Evolutionary conservation across 2,797 vertebrate genomes (phyloP).

Genomic region (Tokudaia tokunoshimensis): DNA sequence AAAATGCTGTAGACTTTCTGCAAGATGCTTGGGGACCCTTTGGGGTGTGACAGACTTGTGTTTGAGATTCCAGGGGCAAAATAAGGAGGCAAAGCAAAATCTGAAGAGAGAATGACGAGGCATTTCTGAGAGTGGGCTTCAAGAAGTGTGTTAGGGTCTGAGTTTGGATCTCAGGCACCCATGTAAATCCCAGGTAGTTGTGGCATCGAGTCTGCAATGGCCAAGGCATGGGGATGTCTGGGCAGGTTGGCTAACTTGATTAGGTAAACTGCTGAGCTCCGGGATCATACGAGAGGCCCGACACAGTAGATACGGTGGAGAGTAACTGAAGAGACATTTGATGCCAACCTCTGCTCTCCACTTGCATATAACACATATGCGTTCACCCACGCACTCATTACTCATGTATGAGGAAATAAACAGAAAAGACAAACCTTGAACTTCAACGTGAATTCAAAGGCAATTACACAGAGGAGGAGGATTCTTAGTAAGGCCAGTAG

Average conservation of each 20-base stretch:
- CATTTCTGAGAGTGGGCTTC: neutral
- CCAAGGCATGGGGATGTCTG: no score
- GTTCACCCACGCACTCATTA: no score
- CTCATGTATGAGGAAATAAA: neutral
- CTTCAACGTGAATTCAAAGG: neutral
- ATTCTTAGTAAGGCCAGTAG: neutral
- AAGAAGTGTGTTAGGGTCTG: neutral
- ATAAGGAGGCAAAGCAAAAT: neutral
- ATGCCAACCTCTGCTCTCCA: neutral
- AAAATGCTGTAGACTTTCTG: neutral
- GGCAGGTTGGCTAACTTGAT: neutral
- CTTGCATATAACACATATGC: no score
- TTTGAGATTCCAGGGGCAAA: neutral
- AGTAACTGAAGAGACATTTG: neutral
- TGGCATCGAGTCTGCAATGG: neutral
- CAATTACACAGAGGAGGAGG: rapidly evolving
- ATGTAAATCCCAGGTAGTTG: neutral
- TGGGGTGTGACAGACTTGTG: neutral
- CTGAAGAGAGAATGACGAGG: neutral
- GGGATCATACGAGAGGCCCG: neutral
- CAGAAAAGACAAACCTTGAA: neutral
- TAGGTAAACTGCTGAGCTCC: neutral
- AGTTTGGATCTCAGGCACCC: neutral
- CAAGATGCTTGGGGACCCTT: neutral
- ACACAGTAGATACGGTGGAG: neutral